Evolutionary conservation across 2,797 vertebrate species (phyloP).

Genomic region (Momotus momota): DNA sequence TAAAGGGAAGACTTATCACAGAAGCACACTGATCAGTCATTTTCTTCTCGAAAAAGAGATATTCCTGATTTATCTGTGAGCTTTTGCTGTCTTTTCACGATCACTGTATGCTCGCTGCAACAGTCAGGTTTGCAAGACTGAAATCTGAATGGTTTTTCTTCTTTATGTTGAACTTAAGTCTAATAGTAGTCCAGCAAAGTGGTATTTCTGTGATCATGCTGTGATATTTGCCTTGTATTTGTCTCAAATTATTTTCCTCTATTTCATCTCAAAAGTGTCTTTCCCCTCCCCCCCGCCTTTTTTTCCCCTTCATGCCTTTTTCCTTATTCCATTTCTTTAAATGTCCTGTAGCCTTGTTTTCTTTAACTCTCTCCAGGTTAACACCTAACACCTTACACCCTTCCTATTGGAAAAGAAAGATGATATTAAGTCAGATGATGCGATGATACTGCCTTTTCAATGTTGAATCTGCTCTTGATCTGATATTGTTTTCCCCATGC

Average conservation of each 20-base stretch:
- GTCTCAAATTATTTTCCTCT: neutral
- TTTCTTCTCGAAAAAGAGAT: neutral
- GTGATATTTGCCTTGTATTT: neutral
- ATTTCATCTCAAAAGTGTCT: neutral
- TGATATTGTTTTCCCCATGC: fast-evolving
- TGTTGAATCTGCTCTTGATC: neutral
- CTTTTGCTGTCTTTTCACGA: neutral
- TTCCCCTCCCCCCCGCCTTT: too few relatives aligned
- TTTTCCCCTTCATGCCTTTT: neutral
- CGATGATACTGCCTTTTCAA: neutral
- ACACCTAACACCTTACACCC: neutral
- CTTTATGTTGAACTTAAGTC: neutral
- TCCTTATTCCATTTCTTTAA: neutral
- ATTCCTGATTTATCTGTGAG: neutral
- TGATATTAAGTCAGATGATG: neutral
- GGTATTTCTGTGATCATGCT: neutral
- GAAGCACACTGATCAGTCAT: neutral
- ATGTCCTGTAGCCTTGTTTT: neutral
- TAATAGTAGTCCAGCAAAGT: neutral
- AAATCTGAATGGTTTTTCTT: neutral
- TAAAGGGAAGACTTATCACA: neutral
- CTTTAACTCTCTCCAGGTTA: neutral
- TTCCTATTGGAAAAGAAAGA: neutral
- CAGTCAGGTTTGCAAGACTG: neutral
- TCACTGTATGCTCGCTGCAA: neutral